Percentiles rank a stretch among this genome's conserved stretches.
Evolutionary conservation across 2,797 vertebrate genomes (phyloP).

Genomic region (Ambastaia sidthimunki): DNA sequence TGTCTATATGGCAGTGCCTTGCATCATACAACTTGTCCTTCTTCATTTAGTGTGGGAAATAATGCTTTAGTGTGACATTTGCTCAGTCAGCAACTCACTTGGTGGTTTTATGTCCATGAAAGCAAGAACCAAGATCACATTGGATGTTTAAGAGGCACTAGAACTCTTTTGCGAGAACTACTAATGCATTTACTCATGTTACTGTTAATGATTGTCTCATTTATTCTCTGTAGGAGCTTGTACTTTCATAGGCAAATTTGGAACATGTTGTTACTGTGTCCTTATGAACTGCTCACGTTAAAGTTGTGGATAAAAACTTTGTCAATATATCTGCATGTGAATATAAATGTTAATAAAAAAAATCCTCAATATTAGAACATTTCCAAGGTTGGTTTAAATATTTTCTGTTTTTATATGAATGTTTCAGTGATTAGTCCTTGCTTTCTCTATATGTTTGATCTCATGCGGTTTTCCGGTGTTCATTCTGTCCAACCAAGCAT

Average conservation of each 20-base stretch:
- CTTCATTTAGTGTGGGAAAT: not conserved
- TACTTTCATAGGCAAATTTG: too few relatives aligned
- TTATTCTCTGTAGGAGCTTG: too few relatives aligned
- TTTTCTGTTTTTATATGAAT: not conserved
- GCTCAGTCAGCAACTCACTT: not conserved
- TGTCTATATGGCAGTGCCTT: not conserved
- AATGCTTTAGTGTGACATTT: too few relatives aligned
- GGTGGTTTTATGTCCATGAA: not conserved
- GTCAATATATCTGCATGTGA: not conserved
- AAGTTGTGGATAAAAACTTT: not conserved
- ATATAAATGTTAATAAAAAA: too few relatives aligned
- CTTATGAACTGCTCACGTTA: not conserved
- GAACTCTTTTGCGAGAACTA: too few relatives aligned
- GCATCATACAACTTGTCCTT: not conserved
- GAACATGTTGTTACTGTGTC: too few relatives aligned
- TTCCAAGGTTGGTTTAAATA: too few relatives aligned
- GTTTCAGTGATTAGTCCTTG: not conserved
- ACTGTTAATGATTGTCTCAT: too few relatives aligned
- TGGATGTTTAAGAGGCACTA: not conserved
- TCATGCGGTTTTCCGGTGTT: not conserved
- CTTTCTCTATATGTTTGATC: constrained; percentile 39
- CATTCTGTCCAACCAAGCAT: not conserved
- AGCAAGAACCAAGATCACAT: not conserved
- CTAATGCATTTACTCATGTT: too few relatives aligned
- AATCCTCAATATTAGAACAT: too few relatives aligned